Evolutionary conservation across 2,888 invertebrate species (phyloP).

Genomic region (Desoria tigrina): DNA sequence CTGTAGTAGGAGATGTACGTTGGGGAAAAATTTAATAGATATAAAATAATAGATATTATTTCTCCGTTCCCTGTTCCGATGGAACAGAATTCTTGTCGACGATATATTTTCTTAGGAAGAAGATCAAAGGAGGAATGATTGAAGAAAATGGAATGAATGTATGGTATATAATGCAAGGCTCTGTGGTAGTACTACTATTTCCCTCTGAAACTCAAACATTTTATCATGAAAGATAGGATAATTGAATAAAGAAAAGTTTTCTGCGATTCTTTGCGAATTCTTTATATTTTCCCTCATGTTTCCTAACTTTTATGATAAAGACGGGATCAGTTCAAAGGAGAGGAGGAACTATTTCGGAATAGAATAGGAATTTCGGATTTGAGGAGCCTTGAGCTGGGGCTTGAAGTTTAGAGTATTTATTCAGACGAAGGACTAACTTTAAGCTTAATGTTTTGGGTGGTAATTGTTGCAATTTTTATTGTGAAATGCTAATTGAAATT

Average conservation of each 20-base stretch:
- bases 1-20: neutral
- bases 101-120: slow-evolving; percentile 34
- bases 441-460: too few relatives aligned
- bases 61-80: slow-evolving; percentile 16
- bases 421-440: too few relatives aligned
- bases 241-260: slow-evolving; percentile 53
- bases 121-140: slow-evolving; percentile 26
- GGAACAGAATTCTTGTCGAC: slow-evolving; percentile 30
- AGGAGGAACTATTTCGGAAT: too few relatives aligned
- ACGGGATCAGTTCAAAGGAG: neutral
- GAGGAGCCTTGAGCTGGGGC: too few relatives aligned
- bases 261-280: slow-evolving; percentile 52
- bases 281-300: slow-evolving; percentile 41
- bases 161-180: neutral
- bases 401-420: too few relatives aligned
- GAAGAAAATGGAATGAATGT: slow-evolving; percentile 11
- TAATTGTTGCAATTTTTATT: too few relatives aligned
- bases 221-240: slow-evolving; percentile 50
- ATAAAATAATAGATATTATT: too few relatives aligned
- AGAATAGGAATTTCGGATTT: too few relatives aligned
- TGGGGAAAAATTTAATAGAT: slow-evolving; percentile 20
- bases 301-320: slow-evolving; percentile 46
- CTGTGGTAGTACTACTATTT: neutral
- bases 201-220: slow-evolving; percentile 39
- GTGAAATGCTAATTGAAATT: too few relatives aligned